Base-by-base conservation (phyloP, 1,140 invertebrate genomes). In the Drosophila auraria region DNA sequence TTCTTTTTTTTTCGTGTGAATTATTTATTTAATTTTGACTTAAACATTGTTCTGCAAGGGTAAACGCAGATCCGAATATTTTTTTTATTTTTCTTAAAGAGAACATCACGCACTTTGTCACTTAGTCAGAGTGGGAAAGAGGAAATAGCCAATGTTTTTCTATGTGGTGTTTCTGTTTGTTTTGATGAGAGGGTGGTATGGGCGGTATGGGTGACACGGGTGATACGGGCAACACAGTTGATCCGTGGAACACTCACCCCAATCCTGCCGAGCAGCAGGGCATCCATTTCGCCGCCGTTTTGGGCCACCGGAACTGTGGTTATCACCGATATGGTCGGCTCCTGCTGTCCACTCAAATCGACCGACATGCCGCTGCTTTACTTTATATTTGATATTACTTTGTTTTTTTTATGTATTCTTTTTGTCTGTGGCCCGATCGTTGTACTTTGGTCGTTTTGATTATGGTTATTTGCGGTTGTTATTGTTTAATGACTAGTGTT, bases 241-340 rank as follows among this genome's bases (percentile, higher is more conserved):
- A 23, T 27, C 33, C 40, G 20, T 42, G n/a, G 7, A 54, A 61
- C 72, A 92, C 95, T 96, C 94, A 96, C 96, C 95, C 95, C 94
- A 57, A 95, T 96, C 91, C 95, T 94, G 73, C 96, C 96, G 40
- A 96, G 94, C 45, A 96, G 94, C 57, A 96, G 92, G 50, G 96
- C 96, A 90, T 96, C 96, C 96, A 96, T 96, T 93, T 96, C 96
- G 62, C 95, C 95, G 92, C 96, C 96, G 83, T 92, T 93, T 63
- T 92, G 90, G 36, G 92, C 83, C 56, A 89, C 93, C 79, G 82
- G 91, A 87, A 81, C 93, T 59, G 93, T 93, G 66, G 94, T 91
- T 87, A 92, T 91, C 53, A 91, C 83, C 51, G 92, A 92, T 56
- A 92, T 91, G 23, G 90, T 91, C 42, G 92, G 91, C 70, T 93